These are phyloP conservation scores for Drosophila miranda DNA, from an alignment of 1,140 invertebrate genomes.

Conservation along the genomic window DNA sequence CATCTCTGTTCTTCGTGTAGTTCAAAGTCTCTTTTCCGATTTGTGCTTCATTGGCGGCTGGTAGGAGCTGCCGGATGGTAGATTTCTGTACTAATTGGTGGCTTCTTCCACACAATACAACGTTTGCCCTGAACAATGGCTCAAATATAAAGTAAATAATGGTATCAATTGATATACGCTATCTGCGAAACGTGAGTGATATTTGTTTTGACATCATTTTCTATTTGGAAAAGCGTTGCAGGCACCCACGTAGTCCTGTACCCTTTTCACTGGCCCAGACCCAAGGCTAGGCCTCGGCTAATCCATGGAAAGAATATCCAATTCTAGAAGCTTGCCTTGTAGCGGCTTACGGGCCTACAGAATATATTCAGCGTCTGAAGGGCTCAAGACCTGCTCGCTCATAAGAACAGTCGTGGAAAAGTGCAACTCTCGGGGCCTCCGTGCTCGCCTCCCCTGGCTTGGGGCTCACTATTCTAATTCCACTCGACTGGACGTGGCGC, in stretches of 20 bases:
- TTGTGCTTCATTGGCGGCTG: no score
- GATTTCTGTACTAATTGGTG: no score
- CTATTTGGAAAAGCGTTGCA: conserved; percentile 14
- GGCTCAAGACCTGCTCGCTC: conserved; percentile 20
- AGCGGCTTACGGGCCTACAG: not conserved
- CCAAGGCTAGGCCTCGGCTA: conserved; percentile 15
- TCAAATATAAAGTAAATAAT: no score
- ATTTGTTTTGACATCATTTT: conserved; percentile 6
- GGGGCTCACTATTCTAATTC: conserved; percentile 46
- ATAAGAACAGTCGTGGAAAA: conserved; percentile 17
- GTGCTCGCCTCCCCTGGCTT: not conserved
- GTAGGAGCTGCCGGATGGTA: no score
- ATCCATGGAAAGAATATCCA: conserved; percentile 25
- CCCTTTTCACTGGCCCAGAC: conserved; percentile 7
- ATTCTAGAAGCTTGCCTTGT: conserved; percentile 18
- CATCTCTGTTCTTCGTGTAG: no score
- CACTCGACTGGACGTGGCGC: conserved; percentile 44
- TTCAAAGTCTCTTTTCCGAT: no score
- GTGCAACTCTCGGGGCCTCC: conserved; percentile 54
- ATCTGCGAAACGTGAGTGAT: not conserved
- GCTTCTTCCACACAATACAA: no score
- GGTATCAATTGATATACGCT: not conserved
- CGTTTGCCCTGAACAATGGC: no score
- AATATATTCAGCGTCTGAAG: conserved; percentile 26
- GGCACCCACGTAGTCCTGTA: not conserved